Conservation (phyloP, 1,140 invertebrate genomes). For the Cecropterus lyciades region DNA sequence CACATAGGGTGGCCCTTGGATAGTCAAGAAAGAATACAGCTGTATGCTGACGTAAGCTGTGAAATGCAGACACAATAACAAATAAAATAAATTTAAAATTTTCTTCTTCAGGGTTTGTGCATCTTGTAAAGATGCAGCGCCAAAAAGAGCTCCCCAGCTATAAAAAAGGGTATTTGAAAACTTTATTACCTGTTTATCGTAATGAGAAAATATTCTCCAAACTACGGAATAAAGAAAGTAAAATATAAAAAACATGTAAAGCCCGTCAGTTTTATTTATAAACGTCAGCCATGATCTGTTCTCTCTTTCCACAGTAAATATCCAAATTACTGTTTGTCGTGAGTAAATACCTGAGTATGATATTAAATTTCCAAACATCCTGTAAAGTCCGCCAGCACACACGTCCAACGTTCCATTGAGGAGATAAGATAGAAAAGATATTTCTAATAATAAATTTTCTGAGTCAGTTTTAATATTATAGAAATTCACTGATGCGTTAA, state of each 20-base stretch:
- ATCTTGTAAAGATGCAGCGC: slow-evolving; percentile 51
- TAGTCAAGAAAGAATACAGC: slow-evolving; percentile 66
- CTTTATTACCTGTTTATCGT: slow-evolving; percentile 48
- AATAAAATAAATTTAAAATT: slow-evolving; percentile 56
- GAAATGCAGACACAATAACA: slow-evolving; percentile 58
- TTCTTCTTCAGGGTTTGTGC: slow-evolving; percentile 60
- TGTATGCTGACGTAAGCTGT: slow-evolving; percentile 62
- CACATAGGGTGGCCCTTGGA: slow-evolving; percentile 53
- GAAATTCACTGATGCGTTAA: slow-evolving; percentile 56
- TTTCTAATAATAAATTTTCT: slow-evolving; percentile 48
- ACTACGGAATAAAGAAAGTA: slow-evolving; percentile 52
- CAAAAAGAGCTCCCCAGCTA: slow-evolving; percentile 61
- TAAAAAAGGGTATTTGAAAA: slow-evolving; percentile 51
- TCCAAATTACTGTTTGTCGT: slow-evolving; percentile 59
- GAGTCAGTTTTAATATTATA: slow-evolving; percentile 50
- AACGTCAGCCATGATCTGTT: slow-evolving; percentile 59
- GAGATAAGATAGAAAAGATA: slow-evolving; percentile 52
- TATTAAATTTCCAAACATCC: slow-evolving; percentile 58
- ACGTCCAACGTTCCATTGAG: slow-evolving; percentile 62
- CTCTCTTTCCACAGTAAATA: slow-evolving; percentile 58
- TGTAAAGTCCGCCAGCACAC: slow-evolving; percentile 66
- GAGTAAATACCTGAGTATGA: slow-evolving; percentile 67
- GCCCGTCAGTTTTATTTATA: slow-evolving; percentile 48
- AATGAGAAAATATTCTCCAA: slow-evolving; percentile 54
- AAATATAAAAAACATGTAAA: slow-evolving; percentile 65